Evolutionary conservation across 2,113 vertebrate species (phyloP).

Genomic region (Limanda limanda): DNA sequence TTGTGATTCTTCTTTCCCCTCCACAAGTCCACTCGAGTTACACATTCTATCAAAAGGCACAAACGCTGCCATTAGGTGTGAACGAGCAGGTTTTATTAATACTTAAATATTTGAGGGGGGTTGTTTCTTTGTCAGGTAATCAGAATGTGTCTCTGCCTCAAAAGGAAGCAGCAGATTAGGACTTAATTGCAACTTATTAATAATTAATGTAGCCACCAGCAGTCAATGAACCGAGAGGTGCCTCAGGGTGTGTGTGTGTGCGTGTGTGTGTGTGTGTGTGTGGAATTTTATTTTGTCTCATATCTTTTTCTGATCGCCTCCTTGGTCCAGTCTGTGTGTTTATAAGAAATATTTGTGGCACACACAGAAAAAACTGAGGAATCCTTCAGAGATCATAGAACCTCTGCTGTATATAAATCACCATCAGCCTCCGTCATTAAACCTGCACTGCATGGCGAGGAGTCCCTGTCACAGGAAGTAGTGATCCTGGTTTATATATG

Average conservation of each 20-base stretch:
- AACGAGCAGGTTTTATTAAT: too few relatives aligned
- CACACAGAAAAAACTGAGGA: background rate
- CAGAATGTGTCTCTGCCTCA: background rate
- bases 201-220: background rate
- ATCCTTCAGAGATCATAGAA: slow-evolving; percentile 7
- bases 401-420: slow-evolving; percentile 32
- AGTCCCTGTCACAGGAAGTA: slow-evolving; percentile 22
- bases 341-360: too few relatives aligned
- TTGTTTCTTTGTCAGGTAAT: background rate
- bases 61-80: too few relatives aligned
- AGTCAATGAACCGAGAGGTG: background rate
- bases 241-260: background rate
- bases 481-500: slow-evolving; percentile 60
- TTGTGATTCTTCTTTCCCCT: slow-evolving; percentile 27
- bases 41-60: background rate
- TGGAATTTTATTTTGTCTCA: too few relatives aligned
- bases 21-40: background rate
- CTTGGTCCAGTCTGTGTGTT: too few relatives aligned
- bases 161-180: background rate
- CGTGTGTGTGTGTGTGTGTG: too few relatives aligned
- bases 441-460: slow-evolving; percentile 4
- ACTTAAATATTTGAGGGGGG: too few relatives aligned
- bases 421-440: slow-evolving; percentile 44
- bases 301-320: too few relatives aligned
- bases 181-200: background rate